These are phyloP conservation scores for Sipha flava DNA, from an alignment of 1,140 invertebrate genomes.

Conservation along the genomic window DNA sequence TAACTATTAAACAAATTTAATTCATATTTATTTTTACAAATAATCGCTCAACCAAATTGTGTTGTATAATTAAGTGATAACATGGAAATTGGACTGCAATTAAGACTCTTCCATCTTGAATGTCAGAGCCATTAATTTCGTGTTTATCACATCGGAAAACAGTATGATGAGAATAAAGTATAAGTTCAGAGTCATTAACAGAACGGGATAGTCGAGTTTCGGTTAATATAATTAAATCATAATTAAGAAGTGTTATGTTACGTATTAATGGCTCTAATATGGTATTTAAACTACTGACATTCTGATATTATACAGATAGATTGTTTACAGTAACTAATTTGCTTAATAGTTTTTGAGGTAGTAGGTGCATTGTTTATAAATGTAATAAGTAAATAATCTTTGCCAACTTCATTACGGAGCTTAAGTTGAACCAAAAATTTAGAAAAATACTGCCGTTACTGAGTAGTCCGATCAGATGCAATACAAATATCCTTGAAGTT, in stretches of 20 bases:
- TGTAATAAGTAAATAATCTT: not conserved
- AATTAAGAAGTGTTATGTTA: not conserved
- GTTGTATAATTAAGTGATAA: not conserved
- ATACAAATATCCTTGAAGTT: not conserved
- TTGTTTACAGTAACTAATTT: not conserved
- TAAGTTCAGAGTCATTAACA: not conserved
- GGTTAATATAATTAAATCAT: no score
- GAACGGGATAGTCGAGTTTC: not conserved
- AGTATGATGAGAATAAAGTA: not conserved
- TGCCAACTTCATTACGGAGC: not conserved
- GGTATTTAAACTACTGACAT: no score
- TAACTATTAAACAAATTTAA: not conserved
- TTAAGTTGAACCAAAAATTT: not conserved
- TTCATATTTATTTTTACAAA: not conserved
- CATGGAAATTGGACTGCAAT: not conserved
- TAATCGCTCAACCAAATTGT: not conserved
- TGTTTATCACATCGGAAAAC: not conserved
- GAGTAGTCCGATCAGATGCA: not conserved
- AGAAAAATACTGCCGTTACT: not conserved
- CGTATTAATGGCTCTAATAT: not conserved
- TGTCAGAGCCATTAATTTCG: not conserved
- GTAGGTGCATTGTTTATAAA: not conserved
- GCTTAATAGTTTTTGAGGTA: not conserved
- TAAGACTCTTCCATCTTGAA: not conserved
- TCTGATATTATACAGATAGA: not conserved